Percentiles rank a stretch among this genome's conserved stretches.
Conservation (phyloP, 1,140 invertebrate species). For the Tyrophagus putrescentiae region DNA sequence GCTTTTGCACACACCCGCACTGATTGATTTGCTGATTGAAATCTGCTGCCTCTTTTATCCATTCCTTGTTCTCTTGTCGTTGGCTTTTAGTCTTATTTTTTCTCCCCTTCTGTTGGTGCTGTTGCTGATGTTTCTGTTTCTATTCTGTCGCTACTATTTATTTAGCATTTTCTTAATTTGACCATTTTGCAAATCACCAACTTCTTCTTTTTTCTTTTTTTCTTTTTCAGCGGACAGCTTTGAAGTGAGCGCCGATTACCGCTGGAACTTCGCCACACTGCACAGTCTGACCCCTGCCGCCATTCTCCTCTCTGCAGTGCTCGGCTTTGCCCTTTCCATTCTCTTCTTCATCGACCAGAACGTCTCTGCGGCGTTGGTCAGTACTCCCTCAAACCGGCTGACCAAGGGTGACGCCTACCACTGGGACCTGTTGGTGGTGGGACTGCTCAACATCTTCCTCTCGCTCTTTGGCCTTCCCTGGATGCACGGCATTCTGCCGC, state of each 20-base stretch:
- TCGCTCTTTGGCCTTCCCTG: conserved; percentile 47
- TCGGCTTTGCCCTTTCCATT: conserved; percentile 40
- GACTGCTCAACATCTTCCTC: conserved; percentile 43
- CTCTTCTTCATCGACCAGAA: conserved; percentile 45
- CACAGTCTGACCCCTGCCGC: conserved; percentile 32
- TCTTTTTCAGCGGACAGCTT: conserved; percentile 36
- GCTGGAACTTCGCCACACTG: conserved; percentile 36
- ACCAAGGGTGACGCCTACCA: conserved; percentile 25
- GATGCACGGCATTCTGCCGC: conserved; percentile 47
- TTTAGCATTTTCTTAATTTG: too few relatives aligned
- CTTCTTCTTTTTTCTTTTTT: neutral
- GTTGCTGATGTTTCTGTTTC: too few relatives aligned
- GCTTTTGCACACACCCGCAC: too few relatives aligned
- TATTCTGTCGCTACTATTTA: too few relatives aligned
- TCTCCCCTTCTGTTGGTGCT: too few relatives aligned
- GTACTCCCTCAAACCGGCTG: conserved; percentile 36
- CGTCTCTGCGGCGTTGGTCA: conserved; percentile 40
- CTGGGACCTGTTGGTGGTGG: conserved; percentile 25
- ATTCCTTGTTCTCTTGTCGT: neutral
- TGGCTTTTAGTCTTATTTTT: neutral
- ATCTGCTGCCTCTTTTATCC: too few relatives aligned
- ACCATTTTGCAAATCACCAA: too few relatives aligned
- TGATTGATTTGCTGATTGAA: too few relatives aligned
- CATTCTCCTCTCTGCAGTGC: conserved; percentile 30
- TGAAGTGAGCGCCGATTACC: conserved; percentile 34